Evolutionary conservation across 2,113 vertebrate species (phyloP).

Genomic region (Tupaia chinensis): DNA sequence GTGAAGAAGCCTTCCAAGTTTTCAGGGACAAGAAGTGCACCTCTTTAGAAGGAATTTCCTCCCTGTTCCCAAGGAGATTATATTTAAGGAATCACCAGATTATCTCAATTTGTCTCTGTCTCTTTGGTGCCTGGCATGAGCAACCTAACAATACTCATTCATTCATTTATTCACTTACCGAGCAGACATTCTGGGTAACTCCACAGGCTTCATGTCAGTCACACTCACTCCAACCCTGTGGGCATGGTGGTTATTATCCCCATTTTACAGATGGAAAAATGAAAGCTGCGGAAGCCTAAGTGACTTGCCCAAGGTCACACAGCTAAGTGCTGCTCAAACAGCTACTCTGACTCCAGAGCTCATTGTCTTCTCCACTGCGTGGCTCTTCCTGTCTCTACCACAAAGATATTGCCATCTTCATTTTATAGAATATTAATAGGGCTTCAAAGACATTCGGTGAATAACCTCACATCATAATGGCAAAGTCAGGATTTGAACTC

Average conservation of each 20-base stretch:
- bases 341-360: background rate
- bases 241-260: background rate
- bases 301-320: background rate
- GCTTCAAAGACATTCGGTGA: background rate
- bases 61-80: background rate
- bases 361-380: background rate
- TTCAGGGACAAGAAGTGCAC: background rate
- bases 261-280: background rate
- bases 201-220: background rate
- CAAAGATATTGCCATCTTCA: background rate
- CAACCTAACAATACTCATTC: background rate
- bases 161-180: background rate
- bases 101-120: background rate
- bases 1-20: background rate
- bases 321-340: background rate
- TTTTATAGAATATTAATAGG: background rate
- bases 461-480: background rate
- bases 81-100: background rate
- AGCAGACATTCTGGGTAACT: background rate
- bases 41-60: background rate
- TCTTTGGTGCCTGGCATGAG: background rate
- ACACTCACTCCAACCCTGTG: background rate
- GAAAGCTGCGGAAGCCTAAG: background rate
- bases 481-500: background rate
- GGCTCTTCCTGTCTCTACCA: background rate